phyloP scores from a whole-genome alignment of 92 coral and sea anemone genomes.

The Paramuricea clavata region DNA sequence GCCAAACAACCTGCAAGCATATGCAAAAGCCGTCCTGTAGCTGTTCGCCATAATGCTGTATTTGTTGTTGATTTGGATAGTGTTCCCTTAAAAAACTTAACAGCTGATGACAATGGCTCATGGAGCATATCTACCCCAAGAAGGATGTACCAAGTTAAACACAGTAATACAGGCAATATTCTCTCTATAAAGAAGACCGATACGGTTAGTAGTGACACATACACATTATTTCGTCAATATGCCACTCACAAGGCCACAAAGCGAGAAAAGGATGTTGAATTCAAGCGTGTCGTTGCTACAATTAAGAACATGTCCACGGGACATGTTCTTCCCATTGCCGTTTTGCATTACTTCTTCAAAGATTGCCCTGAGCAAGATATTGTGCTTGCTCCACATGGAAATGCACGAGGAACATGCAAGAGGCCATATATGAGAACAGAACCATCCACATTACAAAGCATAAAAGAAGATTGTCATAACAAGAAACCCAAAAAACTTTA shows the following conservation, averaged over 20 bases:
- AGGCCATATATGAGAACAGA: no score
- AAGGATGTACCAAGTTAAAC: slow-evolving; percentile 57
- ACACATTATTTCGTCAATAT: slow-evolving; percentile 64
- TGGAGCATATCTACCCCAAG: slow-evolving; percentile 49
- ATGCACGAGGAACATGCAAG: no score
- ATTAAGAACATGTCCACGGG: slow-evolving; percentile 29
- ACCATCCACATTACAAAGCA: slow-evolving; percentile 32
- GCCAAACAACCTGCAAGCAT: no score
- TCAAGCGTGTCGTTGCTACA: slow-evolving; percentile 61
- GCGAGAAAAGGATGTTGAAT: slow-evolving; percentile 51
- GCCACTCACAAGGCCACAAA: slow-evolving; percentile 69
- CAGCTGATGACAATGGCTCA: slow-evolving; percentile 27
- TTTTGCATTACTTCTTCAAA: slow-evolving; percentile 69
- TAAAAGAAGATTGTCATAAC: slow-evolving; percentile 32
- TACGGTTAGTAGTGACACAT: slow-evolving; percentile 32
- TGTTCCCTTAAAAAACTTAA: slow-evolving; percentile 43
- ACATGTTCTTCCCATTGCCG: slow-evolving; percentile 44
- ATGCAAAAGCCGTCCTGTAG: neutral
- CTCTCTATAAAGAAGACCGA: no score
- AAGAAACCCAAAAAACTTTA: slow-evolving; percentile 56
- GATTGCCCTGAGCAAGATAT: slow-evolving; percentile 62
- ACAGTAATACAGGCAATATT: slow-evolving; percentile 43
- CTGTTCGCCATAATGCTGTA: slow-evolving; percentile 60
- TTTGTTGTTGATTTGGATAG: slow-evolving; percentile 55
- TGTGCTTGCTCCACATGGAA: slow-evolving; percentile 63